phyloP scores from a whole-genome alignment of 2,888 invertebrate species.

The Mythimna vitellina region DNA sequence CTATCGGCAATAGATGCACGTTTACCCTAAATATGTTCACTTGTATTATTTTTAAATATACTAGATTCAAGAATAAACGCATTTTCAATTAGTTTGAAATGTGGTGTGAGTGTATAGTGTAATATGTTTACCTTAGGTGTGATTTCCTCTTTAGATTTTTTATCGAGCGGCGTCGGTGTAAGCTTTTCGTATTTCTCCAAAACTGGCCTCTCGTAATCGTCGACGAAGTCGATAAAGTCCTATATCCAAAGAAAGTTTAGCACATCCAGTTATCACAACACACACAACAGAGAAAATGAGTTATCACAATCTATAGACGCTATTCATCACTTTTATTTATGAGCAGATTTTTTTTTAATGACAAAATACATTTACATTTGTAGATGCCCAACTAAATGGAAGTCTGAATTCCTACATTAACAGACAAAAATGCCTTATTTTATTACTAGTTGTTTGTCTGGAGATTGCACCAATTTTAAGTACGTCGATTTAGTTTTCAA shows the following conservation, averaged over 20 bases:
- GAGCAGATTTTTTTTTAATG: conserved; percentile 20
- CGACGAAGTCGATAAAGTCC: conserved; percentile 89
- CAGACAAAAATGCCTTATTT: not conserved
- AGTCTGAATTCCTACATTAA: not conserved
- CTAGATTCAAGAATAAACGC: conserved; percentile 3
- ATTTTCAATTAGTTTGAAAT: not conserved
- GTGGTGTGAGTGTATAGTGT: conserved; percentile 67
- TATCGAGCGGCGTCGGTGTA: conserved; percentile 88
- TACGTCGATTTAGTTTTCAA: not conserved
- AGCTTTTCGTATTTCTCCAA: conserved; percentile 93
- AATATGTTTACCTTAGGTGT: conserved; percentile 86
- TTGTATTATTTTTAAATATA: conserved; percentile 49
- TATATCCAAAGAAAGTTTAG: conserved; percentile 84
- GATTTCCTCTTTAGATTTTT: conserved; percentile 87
- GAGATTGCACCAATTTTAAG: not conserved
- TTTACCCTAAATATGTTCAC: conserved; percentile 78
- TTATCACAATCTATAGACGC: conserved; percentile 58
- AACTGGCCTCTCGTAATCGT: conserved; percentile 95
- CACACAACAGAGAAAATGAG: conserved; percentile 70
- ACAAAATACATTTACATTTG: not conserved
- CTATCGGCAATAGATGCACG: conserved; percentile 86
- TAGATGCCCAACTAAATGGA: conserved; percentile 38
- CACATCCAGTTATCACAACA: conserved; percentile 81
- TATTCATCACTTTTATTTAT: conserved; percentile 41
- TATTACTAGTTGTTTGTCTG: not conserved